Evolutionary conservation across 2,113 vertebrate species (phyloP), one percentile per base, ranked within the genome.

Genomic region (Blennius ocellaris): DNA sequence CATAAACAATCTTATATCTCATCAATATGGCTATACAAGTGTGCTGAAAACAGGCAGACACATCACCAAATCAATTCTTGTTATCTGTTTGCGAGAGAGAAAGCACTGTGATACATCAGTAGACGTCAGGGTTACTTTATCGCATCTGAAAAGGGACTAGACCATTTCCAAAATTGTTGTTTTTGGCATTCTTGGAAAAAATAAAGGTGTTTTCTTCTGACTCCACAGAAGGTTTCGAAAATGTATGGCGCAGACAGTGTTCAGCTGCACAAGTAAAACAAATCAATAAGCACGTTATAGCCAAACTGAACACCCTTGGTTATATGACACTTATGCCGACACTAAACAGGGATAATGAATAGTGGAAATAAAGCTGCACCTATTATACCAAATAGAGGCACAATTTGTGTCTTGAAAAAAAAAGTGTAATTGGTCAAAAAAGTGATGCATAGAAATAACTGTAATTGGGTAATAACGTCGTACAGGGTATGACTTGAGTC

Each of bases 51-150:
- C 65, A 69, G 64, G 14, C 65, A 59, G 55, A 69, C 51, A 52
- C 44, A 17, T 65, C n/a, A 60, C 17, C 39, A 55, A 30, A 74
- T 81, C 78, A 82, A 62, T 78, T 61, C 12, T 45, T 66, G 37
- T 71, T 48, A 73, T 71, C 57, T 38, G 6, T 48, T 50, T 45
- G 14, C 37, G 51, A 9, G 17, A 2, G 59, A 30, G 55, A 61
- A 21, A 64, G 44, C 21, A 59, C 41, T 17, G 37, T 3, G 53
- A 60, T 30, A 36, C 6, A 30, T 36, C 7, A 7, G 51, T 37
- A 3, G 38, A 63, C 64, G 49, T 8, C 49, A 15, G 1, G 3
- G 11, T 40, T 30, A 37, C 6, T 41, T 36, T 3, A 14, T 63
- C n/a, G 30, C 30, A 37, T 36, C 41, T 37, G 49, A 53, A 47